These are phyloP conservation scores for Oophaga pumilio DNA, from an alignment of 2,113 vertebrate species.

Conservation along the genomic window DNA sequence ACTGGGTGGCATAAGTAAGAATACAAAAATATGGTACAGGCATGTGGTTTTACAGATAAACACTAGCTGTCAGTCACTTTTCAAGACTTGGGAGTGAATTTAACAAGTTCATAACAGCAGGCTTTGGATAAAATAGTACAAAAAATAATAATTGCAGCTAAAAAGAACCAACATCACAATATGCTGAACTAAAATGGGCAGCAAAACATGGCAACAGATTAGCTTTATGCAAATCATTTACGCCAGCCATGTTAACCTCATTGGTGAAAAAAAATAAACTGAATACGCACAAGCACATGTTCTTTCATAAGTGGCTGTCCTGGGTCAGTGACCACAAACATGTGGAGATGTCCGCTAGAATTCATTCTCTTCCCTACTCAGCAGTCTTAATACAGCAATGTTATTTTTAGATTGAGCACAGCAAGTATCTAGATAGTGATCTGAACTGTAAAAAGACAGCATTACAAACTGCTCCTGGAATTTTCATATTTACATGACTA, in stretches of 20 bases:
- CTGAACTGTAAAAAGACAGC: background rate
- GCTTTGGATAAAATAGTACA: too few species aligned
- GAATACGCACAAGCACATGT: background rate
- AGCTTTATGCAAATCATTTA: too few species aligned
- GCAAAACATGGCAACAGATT: too few species aligned
- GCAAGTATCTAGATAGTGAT: slow-evolving; percentile 31
- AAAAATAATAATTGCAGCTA: too few species aligned
- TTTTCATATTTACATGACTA: slow-evolving; percentile 30
- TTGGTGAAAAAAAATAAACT: background rate
- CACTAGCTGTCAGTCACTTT: too few species aligned
- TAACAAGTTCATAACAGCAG: too few species aligned
- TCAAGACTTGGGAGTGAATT: too few species aligned
- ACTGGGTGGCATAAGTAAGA: too few species aligned
- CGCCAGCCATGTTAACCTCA: background rate
- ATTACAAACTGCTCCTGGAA: slow-evolving; percentile 31
- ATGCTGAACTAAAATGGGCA: too few species aligned
- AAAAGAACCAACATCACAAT: too few species aligned
- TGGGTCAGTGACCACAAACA: slow-evolving; percentile 15
- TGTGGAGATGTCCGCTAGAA: background rate
- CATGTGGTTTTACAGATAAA: too few species aligned
- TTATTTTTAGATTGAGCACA: slow-evolving; percentile 38
- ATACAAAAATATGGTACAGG: too few species aligned
- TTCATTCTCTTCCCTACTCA: background rate
- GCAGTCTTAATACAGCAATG: slow-evolving; percentile 4
- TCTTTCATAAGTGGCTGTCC: background rate